A percentile compares a stretch with the other conserved stretches of the same genome.
Evolutionary conservation across 1,140 invertebrate genomes (phyloP).

Genomic region (Conus ventricosus): DNA sequence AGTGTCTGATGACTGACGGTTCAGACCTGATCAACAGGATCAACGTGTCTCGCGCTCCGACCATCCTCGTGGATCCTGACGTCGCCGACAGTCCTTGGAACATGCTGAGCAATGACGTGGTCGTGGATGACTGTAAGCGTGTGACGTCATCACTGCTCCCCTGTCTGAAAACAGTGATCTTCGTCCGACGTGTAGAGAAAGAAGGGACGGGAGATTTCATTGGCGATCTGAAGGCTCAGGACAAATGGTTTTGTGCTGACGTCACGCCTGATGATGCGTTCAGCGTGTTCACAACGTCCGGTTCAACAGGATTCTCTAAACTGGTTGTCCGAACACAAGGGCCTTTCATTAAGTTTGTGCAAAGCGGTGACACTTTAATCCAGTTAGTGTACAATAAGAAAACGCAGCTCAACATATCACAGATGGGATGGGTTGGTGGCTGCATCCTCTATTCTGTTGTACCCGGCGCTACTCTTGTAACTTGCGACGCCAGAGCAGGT

Average conservation of each 20-base stretch:
- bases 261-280: background rate
- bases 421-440: background rate
- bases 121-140: background rate
- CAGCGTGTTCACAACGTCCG: constrained; percentile 28
- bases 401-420: background rate
- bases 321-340: constrained; percentile 15
- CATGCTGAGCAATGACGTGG: background rate
- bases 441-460: background rate
- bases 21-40: constrained; percentile 6
- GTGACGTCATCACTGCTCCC: background rate
- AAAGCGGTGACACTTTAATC: background rate
- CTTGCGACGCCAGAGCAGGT: constrained; percentile 17
- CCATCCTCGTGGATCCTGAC: constrained; percentile 25
- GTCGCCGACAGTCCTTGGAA: constrained; percentile 18
- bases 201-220: background rate
- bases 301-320: constrained; percentile 25
- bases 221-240: background rate
- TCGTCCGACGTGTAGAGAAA: background rate
- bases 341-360: background rate
- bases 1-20: constrained; percentile 24
- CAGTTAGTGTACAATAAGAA: too few species aligned
- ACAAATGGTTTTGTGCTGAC: background rate
- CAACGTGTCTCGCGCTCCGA: background rate
- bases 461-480: background rate
- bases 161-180: background rate